These are phyloP conservation scores for Machimus atricapillus DNA, from an alignment of 2,888 invertebrate species.

Conservation along the genomic window DNA sequence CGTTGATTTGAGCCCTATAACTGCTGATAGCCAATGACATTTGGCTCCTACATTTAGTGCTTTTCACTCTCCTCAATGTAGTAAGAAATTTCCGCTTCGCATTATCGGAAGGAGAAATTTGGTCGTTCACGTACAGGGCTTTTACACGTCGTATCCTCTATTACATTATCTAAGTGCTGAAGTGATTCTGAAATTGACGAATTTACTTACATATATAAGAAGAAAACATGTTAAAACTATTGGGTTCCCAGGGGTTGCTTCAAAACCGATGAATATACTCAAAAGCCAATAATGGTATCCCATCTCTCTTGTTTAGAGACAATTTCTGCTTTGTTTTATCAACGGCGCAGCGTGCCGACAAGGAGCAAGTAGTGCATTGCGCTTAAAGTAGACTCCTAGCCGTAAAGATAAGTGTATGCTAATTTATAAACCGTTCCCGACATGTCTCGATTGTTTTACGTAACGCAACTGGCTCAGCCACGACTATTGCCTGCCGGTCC, in stretches of 20 bases:
- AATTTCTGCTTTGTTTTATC: background rate
- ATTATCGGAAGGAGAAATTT: too few relatives aligned
- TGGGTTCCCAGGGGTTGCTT: background rate
- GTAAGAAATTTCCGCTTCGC: too few relatives aligned
- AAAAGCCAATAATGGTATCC: background rate
- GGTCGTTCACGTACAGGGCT: too few relatives aligned
- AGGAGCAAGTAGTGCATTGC: background rate
- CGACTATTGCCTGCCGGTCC: background rate
- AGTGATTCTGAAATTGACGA: too few relatives aligned
- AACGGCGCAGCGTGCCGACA: background rate
- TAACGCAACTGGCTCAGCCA: background rate
- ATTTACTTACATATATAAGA: too few relatives aligned
- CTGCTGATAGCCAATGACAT: too few relatives aligned
- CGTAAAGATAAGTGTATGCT: background rate
- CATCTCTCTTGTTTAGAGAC: background rate
- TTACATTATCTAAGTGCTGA: too few relatives aligned
- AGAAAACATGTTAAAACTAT: background rate
- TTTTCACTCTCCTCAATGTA: too few relatives aligned
- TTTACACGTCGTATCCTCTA: too few relatives aligned
- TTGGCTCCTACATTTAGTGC: too few relatives aligned
- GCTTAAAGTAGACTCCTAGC: background rate
- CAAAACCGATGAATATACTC: background rate
- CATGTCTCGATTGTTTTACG: background rate
- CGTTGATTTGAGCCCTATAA: too few relatives aligned
- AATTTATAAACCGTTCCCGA: background rate